Conservation (phyloP, 2,888 invertebrate species). For the Erannis defoliaria region DNA sequence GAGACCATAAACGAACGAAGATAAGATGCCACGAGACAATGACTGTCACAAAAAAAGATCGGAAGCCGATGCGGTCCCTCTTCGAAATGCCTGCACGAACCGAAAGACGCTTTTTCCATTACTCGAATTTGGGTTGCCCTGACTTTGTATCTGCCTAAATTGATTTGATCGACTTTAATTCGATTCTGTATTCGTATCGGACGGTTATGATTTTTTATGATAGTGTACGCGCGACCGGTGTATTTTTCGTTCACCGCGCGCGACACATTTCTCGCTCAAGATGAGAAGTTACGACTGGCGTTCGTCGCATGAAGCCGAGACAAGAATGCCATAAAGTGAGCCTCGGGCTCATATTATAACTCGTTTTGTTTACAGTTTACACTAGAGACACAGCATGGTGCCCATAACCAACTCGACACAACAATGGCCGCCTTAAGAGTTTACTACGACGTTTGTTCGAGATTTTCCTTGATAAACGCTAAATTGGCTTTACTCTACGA, state of each 20-base stretch:
- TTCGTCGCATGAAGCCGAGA: constrained; percentile 57
- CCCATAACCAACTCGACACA: constrained; percentile 72
- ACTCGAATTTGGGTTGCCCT: constrained; percentile 38
- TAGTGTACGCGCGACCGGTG: too few relatives aligned
- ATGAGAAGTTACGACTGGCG: constrained; percentile 52
- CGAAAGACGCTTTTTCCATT: constrained; percentile 59
- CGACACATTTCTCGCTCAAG: constrained; percentile 34
- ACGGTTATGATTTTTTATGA: constrained; percentile 30
- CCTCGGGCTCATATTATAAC: constrained; percentile 67
- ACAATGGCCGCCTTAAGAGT: constrained; percentile 71
- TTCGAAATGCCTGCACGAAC: constrained; percentile 73
- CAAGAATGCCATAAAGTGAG: constrained; percentile 71
- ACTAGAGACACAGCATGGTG: constrained; percentile 57
- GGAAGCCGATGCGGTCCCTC: constrained; percentile 54
- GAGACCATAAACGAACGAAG: constrained; percentile 65
- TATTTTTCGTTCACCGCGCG: too few relatives aligned
- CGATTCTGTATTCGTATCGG: constrained; percentile 18
- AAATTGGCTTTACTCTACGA: constrained; percentile 69
- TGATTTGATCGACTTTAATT: constrained; percentile 29
- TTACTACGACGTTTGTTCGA: constrained; percentile 64
- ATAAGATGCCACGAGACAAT: constrained; percentile 64
- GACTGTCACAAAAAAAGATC: constrained; percentile 51
- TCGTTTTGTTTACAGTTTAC: constrained; percentile 75
- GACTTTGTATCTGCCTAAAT: constrained; percentile 34
- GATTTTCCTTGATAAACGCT: constrained; percentile 76